Evolutionary conservation across 1,140 invertebrate genomes (phyloP).

Genomic region (Tetranychus cinnabarinus): DNA sequence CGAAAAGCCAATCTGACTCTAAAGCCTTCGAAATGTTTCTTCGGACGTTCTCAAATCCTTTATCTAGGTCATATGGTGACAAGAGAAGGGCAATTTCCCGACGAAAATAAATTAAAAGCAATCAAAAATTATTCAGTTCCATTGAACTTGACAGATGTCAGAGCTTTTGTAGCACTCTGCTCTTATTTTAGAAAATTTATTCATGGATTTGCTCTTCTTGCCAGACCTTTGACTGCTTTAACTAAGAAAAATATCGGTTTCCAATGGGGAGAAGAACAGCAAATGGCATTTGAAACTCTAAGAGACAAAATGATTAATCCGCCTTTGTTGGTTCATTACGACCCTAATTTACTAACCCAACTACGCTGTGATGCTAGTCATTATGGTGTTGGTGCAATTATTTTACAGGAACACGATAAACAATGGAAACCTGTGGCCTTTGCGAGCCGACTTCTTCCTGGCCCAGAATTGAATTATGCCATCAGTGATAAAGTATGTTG

Average conservation of each 20-base stretch:
- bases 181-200: constrained; percentile 9
- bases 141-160: constrained; percentile 1
- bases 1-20: not conserved
- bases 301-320: not conserved
- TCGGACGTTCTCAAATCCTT: not conserved
- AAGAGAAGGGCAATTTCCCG: not conserved
- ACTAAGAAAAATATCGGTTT: not conserved
- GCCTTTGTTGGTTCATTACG: not conserved
- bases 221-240: constrained; percentile 4
- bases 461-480: not conserved
- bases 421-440: too few relatives aligned
- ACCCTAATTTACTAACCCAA: not conserved
- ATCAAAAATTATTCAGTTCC: constrained; percentile 6
- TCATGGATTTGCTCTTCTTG: constrained; percentile 16
- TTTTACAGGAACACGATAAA: too few relatives aligned
- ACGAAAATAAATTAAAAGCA: constrained; percentile 1
- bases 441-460: not conserved
- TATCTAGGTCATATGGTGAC: not conserved
- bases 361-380: too few relatives aligned
- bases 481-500: not conserved
- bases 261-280: not conserved
- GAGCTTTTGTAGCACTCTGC: constrained; percentile 7
- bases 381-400: too few relatives aligned
- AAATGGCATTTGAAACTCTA: not conserved
- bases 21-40: not conserved